A percentile compares a stretch with the other conserved stretches of the same genome.
Evolutionary conservation across 35 echinoderm and acorn worm species (phyloP).

Genomic region (Heliocidaris erythrogramma): DNA sequence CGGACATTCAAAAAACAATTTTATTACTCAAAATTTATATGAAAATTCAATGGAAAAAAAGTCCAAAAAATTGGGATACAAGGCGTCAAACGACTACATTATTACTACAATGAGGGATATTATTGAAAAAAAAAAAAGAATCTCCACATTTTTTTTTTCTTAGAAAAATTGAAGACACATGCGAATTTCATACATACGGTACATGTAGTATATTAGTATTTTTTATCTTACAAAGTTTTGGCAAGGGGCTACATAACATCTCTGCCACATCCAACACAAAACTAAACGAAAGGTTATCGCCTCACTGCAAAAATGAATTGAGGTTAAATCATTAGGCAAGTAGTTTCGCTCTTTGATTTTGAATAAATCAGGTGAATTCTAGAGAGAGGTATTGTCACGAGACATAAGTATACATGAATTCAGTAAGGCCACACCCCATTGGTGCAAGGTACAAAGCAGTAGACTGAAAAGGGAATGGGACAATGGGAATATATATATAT

Average conservation of each 20-base stretch:
- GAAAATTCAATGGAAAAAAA: not conserved
- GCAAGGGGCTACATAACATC: not conserved
- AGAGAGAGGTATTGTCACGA: not conserved
- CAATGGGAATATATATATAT: not conserved
- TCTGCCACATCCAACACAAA: not conserved
- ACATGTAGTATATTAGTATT: not conserved
- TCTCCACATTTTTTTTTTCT: constrained; percentile 9
- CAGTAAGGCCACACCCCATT: not conserved
- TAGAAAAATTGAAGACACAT: constrained; percentile 12
- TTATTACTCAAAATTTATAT: not conserved
- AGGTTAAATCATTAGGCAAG: not conserved
- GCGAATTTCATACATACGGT: not conserved
- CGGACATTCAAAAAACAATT: not conserved
- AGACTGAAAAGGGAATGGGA: not conserved
- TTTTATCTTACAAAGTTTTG: not conserved
- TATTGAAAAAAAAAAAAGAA: not conserved
- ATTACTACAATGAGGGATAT: not conserved
- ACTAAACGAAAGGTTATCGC: not conserved
- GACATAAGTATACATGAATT: not conserved
- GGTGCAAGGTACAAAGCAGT: not conserved
- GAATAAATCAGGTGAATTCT: not conserved
- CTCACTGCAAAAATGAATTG: not conserved
- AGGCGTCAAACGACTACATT: not conserved
- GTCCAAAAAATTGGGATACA: not conserved
- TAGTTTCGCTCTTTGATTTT: not conserved